Percentiles rank a stretch among this genome's conserved stretches.
Conservation (phyloP, 2,888 invertebrate species). For the Mantis religiosa region DNA sequence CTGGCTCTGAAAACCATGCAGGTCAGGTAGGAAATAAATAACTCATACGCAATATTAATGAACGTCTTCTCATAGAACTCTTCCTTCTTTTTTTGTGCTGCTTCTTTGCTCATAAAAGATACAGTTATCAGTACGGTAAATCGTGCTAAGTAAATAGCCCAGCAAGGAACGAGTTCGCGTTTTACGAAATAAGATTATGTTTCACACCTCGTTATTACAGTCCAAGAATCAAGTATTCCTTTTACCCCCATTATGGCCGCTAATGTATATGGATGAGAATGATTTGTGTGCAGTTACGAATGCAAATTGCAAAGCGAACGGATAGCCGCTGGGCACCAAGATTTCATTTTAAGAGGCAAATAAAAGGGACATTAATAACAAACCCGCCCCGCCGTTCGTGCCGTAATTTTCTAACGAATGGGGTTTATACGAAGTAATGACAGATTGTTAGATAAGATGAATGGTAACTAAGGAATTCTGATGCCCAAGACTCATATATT, state of each 20-base stretch:
- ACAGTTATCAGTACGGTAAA: not conserved
- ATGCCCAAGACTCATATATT: not conserved
- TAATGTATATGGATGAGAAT: not conserved
- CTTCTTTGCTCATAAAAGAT: not conserved
- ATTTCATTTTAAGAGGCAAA: conserved; percentile 3
- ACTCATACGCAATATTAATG: not conserved
- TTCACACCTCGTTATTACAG: not conserved
- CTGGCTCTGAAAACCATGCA: not conserved
- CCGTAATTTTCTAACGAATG: conserved; percentile 5
- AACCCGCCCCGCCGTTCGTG: not conserved
- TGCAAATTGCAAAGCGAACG: not conserved
- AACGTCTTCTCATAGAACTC: not conserved
- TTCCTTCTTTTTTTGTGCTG: not conserved
- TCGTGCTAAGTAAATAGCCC: not conserved
- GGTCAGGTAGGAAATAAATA: not conserved
- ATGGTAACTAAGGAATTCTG: not conserved
- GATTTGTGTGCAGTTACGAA: not conserved
- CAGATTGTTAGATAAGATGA: conserved; percentile 9
- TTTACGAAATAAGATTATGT: not conserved
- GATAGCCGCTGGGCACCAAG: not conserved
- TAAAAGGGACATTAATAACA: not conserved
- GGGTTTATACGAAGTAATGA: not conserved
- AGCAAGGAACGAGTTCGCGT: not conserved
- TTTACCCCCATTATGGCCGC: not conserved
- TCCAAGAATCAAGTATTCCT: not conserved